Evolutionary conservation across 2,113 vertebrate species (phyloP), one percentile per base, ranked within the genome.

Genomic region (Pterocles orientalis): DNA sequence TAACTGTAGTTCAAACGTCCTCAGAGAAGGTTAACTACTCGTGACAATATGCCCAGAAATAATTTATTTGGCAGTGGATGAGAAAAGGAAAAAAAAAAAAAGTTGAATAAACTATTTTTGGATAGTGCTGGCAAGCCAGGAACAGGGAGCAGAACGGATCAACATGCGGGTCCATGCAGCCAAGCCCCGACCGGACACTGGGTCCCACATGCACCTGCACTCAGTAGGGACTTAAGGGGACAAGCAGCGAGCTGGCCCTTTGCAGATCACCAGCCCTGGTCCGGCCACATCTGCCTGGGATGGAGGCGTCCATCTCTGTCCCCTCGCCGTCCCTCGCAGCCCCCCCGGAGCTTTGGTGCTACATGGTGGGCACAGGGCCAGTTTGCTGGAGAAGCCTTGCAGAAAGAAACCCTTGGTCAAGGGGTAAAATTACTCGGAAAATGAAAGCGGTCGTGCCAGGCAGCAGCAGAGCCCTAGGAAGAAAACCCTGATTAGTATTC

Each of bases 11-110:
- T 96, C 90, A 95, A 7, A 77, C n/a, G 24, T 80, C 51, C 53
- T 93, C 83, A 50, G 69, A 77, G 90, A 91, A 92, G 86, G 86
- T 94, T 95, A 91, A 82, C 82, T 86, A 19, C 86, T 90, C 11
- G 16, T 94, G 61, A 95, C 86, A 79, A 41, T 75, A 58, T 50
- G 80, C 86, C 90, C 88, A 95, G 92, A 91, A 96, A 93, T 89
- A 60, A 95, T 90, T 91, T 62, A 86, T 94, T 85, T 90, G 82
- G 92, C 90, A 91, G 76, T 3, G 4, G 62, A 82, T 45, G 39
- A 95, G 45, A 82, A 88, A 71, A 43, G 23, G 33, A 12, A 45
- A 39, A 76, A 39, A n/a, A 54, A 65, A 45, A 60, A 64, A 70
- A 56, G 20, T 72, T 36, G 53, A 84, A 94, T 45, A 82, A 75